A percentile compares a stretch with the other conserved stretches of the same genome.
phyloP scores from a whole-genome alignment of 2,113 vertebrate species.

The Oophaga pumilio region DNA sequence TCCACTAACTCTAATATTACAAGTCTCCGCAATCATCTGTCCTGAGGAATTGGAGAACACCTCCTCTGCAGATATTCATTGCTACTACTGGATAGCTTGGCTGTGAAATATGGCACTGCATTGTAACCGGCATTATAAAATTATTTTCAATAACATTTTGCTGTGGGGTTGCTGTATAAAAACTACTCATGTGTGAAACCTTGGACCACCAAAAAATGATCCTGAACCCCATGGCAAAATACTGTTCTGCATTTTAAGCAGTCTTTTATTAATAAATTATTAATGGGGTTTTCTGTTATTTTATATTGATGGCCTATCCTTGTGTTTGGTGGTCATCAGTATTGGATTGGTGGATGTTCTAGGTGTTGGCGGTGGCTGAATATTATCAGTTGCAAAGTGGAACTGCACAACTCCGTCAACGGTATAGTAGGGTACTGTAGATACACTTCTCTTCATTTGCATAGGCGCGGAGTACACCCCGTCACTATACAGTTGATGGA shows the following conservation, averaged over 20 bases:
- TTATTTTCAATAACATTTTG: background rate
- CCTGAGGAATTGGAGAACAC: background rate
- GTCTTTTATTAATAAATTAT: no score
- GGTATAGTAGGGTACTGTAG: no score
- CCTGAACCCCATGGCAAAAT: background rate
- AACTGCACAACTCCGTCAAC: no score
- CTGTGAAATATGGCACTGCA: background rate
- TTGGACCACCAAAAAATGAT: background rate
- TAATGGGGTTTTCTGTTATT: no score
- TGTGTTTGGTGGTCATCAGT: no score
- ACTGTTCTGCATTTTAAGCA: background rate
- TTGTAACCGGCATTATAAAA: background rate
- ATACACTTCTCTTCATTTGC: no score
- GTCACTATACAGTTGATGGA: no score
- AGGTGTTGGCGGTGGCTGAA: no score
- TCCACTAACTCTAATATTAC: background rate
- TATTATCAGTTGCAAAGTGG: no score
- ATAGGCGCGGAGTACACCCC: no score
- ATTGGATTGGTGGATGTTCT: no score
- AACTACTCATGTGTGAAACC: background rate
- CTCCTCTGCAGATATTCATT: background rate
- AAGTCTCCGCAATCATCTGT: conserved; percentile 12
- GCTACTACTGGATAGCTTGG: background rate
- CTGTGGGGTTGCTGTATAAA: background rate
- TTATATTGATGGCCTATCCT: no score